phyloP scores from a whole-genome alignment of 2,888 invertebrate genomes.

The Meteorus colon region DNA sequence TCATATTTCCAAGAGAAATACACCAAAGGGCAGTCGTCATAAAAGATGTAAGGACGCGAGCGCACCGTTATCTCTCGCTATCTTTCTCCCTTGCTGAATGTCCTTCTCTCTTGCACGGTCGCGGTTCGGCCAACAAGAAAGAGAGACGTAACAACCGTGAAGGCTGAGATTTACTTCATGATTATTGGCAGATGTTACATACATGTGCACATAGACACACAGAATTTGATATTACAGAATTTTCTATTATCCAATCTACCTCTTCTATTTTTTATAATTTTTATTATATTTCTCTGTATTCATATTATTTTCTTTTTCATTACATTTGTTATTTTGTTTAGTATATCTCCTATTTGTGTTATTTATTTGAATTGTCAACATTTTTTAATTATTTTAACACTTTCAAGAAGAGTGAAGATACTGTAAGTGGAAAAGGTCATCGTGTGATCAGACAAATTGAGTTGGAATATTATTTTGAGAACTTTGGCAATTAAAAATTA shows the following conservation, averaged over 20 bases:
- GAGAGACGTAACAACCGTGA: slow-evolving; percentile 26
- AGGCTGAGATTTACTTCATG: slow-evolving; percentile 52
- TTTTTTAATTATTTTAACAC: no score
- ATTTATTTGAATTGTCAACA: no score
- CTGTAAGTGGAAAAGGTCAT: neutral
- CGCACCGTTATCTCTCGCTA: slow-evolving; percentile 41
- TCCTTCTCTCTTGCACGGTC: no score
- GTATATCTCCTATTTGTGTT: neutral
- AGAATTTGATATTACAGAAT: slow-evolving; percentile 23
- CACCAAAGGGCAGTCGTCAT: slow-evolving; percentile 55
- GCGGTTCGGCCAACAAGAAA: neutral
- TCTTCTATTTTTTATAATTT: neutral
- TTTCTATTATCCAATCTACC: slow-evolving; percentile 17
- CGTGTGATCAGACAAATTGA: neutral
- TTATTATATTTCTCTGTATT: neutral
- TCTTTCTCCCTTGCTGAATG: neutral
- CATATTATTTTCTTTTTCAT: neutral
- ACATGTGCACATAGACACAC: neutral
- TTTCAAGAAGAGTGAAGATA: neutral
- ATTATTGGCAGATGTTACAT: slow-evolving; percentile 48
- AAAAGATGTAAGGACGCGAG: slow-evolving; percentile 50
- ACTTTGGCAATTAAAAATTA: no score
- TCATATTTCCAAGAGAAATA: slow-evolving; percentile 57
- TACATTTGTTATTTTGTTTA: neutral
- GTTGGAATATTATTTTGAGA: no score